phyloP scores from a whole-genome alignment of 2,113 vertebrate genomes.

The Amia ocellicauda region DNA sequence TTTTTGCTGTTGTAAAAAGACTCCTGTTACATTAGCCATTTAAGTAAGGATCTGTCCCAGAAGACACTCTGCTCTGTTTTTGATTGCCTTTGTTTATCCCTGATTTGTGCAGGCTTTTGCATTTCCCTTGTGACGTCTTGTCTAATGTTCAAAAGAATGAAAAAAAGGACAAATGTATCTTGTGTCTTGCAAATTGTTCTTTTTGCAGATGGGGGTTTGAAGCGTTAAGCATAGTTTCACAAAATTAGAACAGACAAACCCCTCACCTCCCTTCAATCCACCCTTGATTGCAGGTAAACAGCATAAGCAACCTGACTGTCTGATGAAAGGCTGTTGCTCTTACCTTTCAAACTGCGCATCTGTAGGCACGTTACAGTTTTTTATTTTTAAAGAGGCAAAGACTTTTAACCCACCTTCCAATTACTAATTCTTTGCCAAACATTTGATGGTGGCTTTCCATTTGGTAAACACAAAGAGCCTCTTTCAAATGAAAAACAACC shows the following conservation, averaged over 20 bases:
- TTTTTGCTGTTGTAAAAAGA: constrained; percentile 55
- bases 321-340: constrained; percentile 9
- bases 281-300: not conserved
- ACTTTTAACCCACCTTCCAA: no score
- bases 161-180: constrained; percentile 35
- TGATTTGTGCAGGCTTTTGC: constrained; percentile 37
- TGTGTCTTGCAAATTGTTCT: constrained; percentile 56
- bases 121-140: constrained; percentile 39
- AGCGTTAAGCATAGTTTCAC: constrained; percentile 8
- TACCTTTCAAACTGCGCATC: constrained; percentile 11
- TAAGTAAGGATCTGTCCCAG: constrained; percentile 8
- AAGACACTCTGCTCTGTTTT: constrained; percentile 18
- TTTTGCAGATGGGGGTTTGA: constrained; percentile 33
- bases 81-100: constrained; percentile 39
- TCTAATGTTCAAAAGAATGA: constrained; percentile 35
- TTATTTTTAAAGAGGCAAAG: no score
- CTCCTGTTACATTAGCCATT: constrained; percentile 20
- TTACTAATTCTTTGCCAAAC: no score
- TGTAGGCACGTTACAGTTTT: not conserved
- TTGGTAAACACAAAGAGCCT: no score
- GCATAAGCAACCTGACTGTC: constrained; percentile 19
- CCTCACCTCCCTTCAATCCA: not conserved
- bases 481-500: no score
- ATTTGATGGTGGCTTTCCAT: no score
- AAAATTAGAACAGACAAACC: constrained; percentile 1